Evolutionary conservation across 2,888 invertebrate species (phyloP).

Genomic region (Amblyjoppa proteus): DNA sequence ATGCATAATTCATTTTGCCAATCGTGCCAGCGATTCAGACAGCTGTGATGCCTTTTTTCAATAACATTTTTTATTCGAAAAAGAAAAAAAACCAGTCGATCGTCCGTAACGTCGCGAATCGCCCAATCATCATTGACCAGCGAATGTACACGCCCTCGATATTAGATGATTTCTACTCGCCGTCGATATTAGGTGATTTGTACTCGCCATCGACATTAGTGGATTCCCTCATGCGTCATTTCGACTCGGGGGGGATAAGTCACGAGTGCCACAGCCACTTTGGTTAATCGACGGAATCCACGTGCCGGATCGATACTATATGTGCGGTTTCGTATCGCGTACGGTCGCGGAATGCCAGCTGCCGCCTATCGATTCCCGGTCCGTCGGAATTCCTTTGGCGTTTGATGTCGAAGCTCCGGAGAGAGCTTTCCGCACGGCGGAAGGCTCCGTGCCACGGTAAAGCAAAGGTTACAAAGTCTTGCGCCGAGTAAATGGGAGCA

Average conservation of each 20-base stretch:
- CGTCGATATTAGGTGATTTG: slow-evolving; percentile 22
- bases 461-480: not conserved
- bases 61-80: not conserved
- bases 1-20: no score
- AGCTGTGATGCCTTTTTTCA: no score
- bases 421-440: not conserved
- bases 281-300: slow-evolving; percentile 56
- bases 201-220: not conserved
- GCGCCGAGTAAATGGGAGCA: not conserved
- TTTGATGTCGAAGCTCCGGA: slow-evolving; percentile 33
- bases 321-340: slow-evolving; percentile 23
- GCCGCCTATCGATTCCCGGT: slow-evolving; percentile 10
- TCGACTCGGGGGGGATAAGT: slow-evolving; percentile 37
- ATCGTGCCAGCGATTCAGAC: not conserved
- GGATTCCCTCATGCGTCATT: slow-evolving; percentile 40
- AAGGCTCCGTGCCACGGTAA: not conserved
- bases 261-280: slow-evolving; percentile 49
- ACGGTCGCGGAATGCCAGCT: slow-evolving; percentile 15
- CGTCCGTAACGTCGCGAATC: not conserved
- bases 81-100: not conserved
- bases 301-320: slow-evolving; percentile 41
- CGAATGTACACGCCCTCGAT: no score
- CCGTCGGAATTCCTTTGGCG: slow-evolving; percentile 31
- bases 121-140: no score
- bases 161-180: no score